Conservation (phyloP, 2,113 vertebrate species). For the Brevimyrus niger region DNA sequence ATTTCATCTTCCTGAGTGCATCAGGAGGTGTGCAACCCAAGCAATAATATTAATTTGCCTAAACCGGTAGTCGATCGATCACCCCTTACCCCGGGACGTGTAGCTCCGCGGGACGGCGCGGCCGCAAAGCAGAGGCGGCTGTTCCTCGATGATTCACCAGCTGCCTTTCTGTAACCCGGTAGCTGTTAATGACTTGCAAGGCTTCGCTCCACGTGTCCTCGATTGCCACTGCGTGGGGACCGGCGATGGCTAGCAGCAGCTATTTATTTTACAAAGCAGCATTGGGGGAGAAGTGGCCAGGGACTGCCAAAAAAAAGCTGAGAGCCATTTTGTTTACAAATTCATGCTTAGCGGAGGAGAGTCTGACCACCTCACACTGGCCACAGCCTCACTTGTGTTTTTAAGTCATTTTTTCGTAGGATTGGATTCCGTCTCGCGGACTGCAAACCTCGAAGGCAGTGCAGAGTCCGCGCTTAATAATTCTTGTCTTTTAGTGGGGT, state of each 20-base stretch:
- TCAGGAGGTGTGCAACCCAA: slow-evolving; percentile 52
- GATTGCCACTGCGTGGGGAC: slow-evolving; percentile 22
- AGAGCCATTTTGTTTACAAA: slow-evolving; percentile 16
- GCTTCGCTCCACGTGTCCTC: slow-evolving; percentile 35
- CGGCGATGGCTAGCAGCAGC: slow-evolving; percentile 46
- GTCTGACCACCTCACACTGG: slow-evolving; percentile 28
- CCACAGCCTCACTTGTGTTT: background rate
- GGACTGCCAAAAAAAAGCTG: background rate
- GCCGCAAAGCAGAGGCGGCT: slow-evolving; percentile 27
- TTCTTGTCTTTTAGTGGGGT: background rate
- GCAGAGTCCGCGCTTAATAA: background rate
- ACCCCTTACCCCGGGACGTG: slow-evolving; percentile 38
- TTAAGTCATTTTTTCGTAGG: background rate
- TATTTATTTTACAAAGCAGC: slow-evolving; percentile 56
- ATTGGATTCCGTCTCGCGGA: background rate
- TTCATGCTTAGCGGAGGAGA: background rate
- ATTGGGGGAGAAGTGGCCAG: slow-evolving; percentile 28
- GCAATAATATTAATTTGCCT: slow-evolving; percentile 52
- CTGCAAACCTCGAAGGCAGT: background rate
- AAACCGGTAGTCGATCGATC: slow-evolving; percentile 53
- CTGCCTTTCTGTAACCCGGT: slow-evolving; percentile 38
- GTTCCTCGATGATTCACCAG: slow-evolving; percentile 31
- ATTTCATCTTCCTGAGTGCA: slow-evolving; percentile 58
- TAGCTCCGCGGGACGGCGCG: slow-evolving; percentile 43
- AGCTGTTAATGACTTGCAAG: slow-evolving; percentile 57